Evolutionary conservation across 1,140 invertebrate species (phyloP).

Genomic region (Drosophila bifasciata): DNA sequence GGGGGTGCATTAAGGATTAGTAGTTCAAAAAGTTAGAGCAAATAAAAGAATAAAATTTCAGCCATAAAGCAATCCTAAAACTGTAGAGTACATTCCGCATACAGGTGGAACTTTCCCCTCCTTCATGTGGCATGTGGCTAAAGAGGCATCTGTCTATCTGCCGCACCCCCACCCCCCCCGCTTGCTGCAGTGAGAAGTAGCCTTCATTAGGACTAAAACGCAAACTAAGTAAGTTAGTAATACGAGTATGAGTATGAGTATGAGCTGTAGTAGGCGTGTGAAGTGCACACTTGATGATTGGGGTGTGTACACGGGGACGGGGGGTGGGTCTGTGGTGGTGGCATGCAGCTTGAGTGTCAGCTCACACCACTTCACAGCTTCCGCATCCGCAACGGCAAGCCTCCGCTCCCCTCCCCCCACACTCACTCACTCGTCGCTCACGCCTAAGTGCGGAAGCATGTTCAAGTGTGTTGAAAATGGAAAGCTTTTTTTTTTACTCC

Average conservation of each 20-base stretch:
- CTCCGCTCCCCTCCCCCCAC: constrained; percentile 15
- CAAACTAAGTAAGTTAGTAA: constrained; percentile 79
- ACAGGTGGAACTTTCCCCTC: no score
- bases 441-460: constrained; percentile 80
- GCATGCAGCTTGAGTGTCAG: constrained; percentile 55
- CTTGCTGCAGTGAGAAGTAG: no score
- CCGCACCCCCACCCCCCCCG: no score
- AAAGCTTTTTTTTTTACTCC: constrained; percentile 50
- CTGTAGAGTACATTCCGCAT: no score
- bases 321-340: no score
- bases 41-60: no score
- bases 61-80: no score
- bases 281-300: constrained; percentile 66
- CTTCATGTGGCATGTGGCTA: no score
- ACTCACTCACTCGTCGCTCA: constrained; percentile 42
- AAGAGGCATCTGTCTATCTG: no score
- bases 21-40: no score
- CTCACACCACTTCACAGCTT: constrained; percentile 48
- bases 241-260: no score
- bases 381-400: constrained; percentile 2
- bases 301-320: neutral
- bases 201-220: constrained; percentile 53
- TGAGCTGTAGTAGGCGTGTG: constrained; percentile 74
- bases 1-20: no score
- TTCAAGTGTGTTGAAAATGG: constrained; percentile 80